A percentile compares a stretch with the other conserved stretches of the same genome.
Evolutionary conservation across 2,797 vertebrate species (phyloP).

Genomic region (Halcyon leucocephala): DNA sequence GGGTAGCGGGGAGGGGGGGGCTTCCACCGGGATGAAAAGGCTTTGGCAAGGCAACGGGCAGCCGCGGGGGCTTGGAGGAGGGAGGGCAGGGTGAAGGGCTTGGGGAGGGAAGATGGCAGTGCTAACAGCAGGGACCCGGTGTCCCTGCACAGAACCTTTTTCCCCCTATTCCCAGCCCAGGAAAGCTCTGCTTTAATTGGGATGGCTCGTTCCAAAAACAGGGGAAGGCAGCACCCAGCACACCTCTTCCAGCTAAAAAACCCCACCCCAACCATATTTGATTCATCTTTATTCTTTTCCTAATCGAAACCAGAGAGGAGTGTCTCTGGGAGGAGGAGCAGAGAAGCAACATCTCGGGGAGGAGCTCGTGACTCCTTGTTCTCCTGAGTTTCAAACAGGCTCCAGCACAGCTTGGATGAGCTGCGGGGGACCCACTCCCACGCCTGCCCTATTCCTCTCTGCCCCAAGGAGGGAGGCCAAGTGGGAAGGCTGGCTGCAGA

Average conservation of each 20-base stretch:
- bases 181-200: background rate
- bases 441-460: background rate
- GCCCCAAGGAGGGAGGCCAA: background rate
- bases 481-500: background rate
- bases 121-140: background rate
- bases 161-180: background rate
- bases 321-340: constrained; percentile 9
- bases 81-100: background rate
- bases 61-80: background rate
- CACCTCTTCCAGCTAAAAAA: background rate
- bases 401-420: background rate
- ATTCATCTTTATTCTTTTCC: background rate
- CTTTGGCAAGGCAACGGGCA: constrained; percentile 69
- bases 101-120: background rate
- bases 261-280: background rate
- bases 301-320: background rate
- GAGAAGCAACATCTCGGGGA: background rate
- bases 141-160: background rate
- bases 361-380: background rate
- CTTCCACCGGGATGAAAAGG: constrained; percentile 71
- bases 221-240: background rate
- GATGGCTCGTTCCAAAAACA: background rate
- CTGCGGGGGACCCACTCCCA: accelerated
- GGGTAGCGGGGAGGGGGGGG: background rate
- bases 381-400: background rate